These are phyloP conservation scores for Conus ventricosus DNA, from an alignment of 1,140 invertebrate genomes.

Conservation along the genomic window DNA sequence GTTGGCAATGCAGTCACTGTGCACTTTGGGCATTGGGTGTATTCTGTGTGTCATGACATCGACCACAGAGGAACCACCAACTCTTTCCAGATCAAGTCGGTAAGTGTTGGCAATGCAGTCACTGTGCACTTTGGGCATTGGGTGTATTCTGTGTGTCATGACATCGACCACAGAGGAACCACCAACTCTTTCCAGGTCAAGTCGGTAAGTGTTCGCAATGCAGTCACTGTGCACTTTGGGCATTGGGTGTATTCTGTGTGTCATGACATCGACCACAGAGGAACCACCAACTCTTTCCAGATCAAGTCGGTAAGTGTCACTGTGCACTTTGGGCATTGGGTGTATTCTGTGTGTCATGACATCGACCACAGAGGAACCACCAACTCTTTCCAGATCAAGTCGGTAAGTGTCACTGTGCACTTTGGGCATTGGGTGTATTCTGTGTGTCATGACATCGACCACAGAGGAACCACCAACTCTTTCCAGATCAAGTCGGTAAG, in stretches of 20 bases:
- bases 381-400: slow-evolving; percentile 92
- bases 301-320: slow-evolving; percentile 76
- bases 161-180: slow-evolving; percentile 92
- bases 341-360: slow-evolving; percentile 97
- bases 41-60: slow-evolving; percentile 95
- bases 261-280: slow-evolving; percentile 93
- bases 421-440: slow-evolving; percentile 83
- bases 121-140: background rate
- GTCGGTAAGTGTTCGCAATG: slow-evolving; percentile 76
- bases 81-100: slow-evolving; percentile 88
- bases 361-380: slow-evolving; percentile 94
- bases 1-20: too few species aligned
- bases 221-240: background rate
- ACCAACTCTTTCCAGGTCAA: slow-evolving; percentile 95
- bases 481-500: slow-evolving; percentile 85
- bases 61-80: slow-evolving; percentile 97
- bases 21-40: slow-evolving; percentile 79
- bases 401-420: slow-evolving; percentile 66
- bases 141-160: slow-evolving; percentile 98
- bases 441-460: slow-evolving; percentile 96
- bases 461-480: slow-evolving; percentile 95
- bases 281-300: slow-evolving; percentile 98
- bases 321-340: slow-evolving; percentile 75
- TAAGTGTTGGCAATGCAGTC: too few species aligned
- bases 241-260: slow-evolving; percentile 92